Percentiles rank a stretch among this genome's conserved stretches.
Conservation (phyloP, 2,888 invertebrate genomes). For the Drosophila lacicola region DNA sequence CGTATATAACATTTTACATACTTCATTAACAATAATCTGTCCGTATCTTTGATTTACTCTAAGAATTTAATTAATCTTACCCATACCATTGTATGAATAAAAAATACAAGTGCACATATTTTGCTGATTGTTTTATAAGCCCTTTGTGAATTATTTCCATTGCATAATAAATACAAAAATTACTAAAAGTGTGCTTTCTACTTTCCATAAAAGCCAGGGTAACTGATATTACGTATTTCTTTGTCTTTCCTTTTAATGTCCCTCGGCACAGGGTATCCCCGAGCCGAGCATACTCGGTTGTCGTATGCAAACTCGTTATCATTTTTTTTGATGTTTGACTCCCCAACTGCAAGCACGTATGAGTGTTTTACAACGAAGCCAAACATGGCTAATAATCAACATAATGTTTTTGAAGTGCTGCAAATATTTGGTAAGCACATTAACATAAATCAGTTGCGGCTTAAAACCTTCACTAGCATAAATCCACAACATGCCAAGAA, state of each 20-base stretch:
- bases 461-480: constrained; percentile 41
- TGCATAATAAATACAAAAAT: not conserved
- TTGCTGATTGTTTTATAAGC: too few species aligned
- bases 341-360: constrained; percentile 66
- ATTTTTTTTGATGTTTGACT: constrained; percentile 37
- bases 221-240: too few species aligned
- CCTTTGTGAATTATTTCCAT: too few species aligned
- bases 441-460: constrained; percentile 69
- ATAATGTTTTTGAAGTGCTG: constrained; percentile 64
- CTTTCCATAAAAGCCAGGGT: not conserved
- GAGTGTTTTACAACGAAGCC: constrained; percentile 67
- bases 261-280: not conserved
- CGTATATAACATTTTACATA: too few species aligned
- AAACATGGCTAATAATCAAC: constrained; percentile 75
- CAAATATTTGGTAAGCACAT: constrained; percentile 69
- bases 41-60: too few species aligned
- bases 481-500: constrained; percentile 32
- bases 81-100: too few species aligned
- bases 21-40: too few species aligned
- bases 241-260: too few species aligned
- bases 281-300: not conserved
- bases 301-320: not conserved
- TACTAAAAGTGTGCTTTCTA: not conserved
- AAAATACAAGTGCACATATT: too few species aligned
- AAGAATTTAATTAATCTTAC: too few species aligned